A percentile compares a stretch with the other conserved stretches of the same genome.
These are phyloP conservation scores for Dasyornis broadbenti DNA, from an alignment of 2,113 vertebrate species.

Conservation along the genomic window DNA sequence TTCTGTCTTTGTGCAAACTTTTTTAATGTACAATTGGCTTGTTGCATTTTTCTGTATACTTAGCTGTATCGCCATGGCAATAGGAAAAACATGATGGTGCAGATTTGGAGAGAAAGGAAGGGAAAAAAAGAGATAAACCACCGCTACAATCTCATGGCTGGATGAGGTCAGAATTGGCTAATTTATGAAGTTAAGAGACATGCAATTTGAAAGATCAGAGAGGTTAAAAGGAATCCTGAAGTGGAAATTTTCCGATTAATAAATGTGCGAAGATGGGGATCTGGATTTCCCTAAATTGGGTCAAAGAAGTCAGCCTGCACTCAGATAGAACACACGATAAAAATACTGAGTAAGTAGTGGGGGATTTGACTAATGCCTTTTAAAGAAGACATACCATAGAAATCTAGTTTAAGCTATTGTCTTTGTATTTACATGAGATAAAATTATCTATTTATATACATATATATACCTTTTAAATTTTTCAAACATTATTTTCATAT, in stretches of 20 bases:
- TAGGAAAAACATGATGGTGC: constrained; percentile 46
- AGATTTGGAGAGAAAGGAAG: constrained; percentile 20
- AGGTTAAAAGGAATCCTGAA: constrained; percentile 42
- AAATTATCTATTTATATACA: neutral
- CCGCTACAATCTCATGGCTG: neutral
- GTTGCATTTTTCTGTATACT: neutral
- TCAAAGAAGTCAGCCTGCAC: neutral
- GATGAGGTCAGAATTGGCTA: constrained; percentile 10
- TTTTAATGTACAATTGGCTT: neutral
- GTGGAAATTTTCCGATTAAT: constrained; percentile 29
- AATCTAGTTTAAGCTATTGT: neutral
- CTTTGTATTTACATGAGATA: neutral
- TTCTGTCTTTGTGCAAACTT: constrained; percentile 46
- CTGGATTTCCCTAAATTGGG: neutral
- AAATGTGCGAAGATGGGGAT: constrained; percentile 10
- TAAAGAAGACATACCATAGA: neutral
- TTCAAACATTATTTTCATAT: neutral
- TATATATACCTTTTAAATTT: neutral
- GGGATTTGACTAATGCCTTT: neutral
- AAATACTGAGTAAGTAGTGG: neutral
- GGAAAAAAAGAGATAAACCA: neutral
- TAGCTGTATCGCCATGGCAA: constrained; percentile 61
- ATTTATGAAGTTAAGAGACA: constrained; percentile 22
- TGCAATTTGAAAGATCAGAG: constrained; percentile 38
- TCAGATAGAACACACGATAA: neutral